Evolutionary conservation across 2,113 vertebrate genomes (phyloP).

Genomic region (Corydoras maculifer): DNA sequence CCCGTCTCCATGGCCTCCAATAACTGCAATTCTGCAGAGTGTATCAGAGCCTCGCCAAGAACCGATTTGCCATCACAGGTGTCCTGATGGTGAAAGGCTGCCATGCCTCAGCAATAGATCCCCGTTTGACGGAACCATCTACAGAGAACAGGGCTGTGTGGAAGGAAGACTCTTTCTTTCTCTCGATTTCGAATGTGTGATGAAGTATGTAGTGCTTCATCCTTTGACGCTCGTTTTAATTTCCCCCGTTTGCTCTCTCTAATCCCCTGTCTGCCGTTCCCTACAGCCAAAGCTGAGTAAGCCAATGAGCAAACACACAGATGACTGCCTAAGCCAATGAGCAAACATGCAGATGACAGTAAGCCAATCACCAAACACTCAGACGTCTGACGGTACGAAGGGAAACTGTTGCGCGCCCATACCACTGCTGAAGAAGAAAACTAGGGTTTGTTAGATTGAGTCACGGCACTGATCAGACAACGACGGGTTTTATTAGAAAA

Average conservation of each 20-base stretch:
- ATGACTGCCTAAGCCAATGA: slow-evolving; percentile 35
- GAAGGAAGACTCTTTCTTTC: neutral
- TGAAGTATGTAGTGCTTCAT: slow-evolving; percentile 5
- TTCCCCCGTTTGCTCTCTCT: slow-evolving; percentile 28
- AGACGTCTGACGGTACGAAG: slow-evolving; percentile 25
- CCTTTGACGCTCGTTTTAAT: slow-evolving; percentile 22
- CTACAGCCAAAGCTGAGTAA: slow-evolving; percentile 20
- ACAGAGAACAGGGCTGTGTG: neutral
- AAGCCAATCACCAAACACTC: slow-evolving; percentile 34
- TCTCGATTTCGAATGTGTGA: neutral
- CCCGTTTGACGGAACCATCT: neutral
- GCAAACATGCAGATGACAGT: slow-evolving; percentile 33
- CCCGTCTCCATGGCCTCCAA: too few relatives aligned
- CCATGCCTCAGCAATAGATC: too few relatives aligned
- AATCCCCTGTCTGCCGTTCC: slow-evolving; percentile 31
- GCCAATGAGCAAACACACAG: slow-evolving; percentile 35
- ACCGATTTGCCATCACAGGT: too few relatives aligned
- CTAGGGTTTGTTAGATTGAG: neutral
- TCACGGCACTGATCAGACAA: too few relatives aligned
- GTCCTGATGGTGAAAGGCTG: too few relatives aligned
- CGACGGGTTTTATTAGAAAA: too few relatives aligned
- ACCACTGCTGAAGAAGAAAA: slow-evolving; percentile 15
- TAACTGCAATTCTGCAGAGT: too few relatives aligned
- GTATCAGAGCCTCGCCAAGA: too few relatives aligned
- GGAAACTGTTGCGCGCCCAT: slow-evolving; percentile 27